Percentiles rank a stretch among this genome's conserved stretches.
phyloP scores from a whole-genome alignment of 2,797 vertebrate species.

The Oreochromis grahami region DNA sequence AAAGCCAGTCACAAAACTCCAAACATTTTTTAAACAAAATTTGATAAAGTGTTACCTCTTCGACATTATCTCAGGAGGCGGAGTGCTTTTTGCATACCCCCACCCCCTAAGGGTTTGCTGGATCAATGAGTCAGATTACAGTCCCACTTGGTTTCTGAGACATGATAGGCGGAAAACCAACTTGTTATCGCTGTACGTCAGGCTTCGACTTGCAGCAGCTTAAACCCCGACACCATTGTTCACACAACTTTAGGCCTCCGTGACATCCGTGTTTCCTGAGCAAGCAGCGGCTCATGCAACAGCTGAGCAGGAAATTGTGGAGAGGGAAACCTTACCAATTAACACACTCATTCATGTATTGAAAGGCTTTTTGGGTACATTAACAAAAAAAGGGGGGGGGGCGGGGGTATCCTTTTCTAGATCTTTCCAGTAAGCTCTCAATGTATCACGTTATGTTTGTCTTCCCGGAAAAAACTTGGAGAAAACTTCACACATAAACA shows the following conservation, averaged over 20 bases:
- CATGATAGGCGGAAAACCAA: background rate
- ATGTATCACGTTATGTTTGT: background rate
- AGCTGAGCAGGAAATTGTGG: background rate
- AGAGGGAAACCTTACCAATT: background rate
- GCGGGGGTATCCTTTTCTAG: background rate
- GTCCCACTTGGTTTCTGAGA: background rate
- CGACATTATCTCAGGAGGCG: background rate
- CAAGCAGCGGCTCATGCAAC: background rate
- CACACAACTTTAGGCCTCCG: background rate
- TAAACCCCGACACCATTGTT: background rate
- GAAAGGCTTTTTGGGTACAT: background rate
- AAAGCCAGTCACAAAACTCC: background rate
- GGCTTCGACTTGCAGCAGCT: slow-evolving; percentile 3
- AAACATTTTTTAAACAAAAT: background rate
- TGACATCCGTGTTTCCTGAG: background rate
- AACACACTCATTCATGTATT: background rate
- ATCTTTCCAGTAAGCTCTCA: background rate
- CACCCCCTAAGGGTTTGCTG: background rate
- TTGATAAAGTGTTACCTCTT: background rate
- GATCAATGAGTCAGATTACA: slow-evolving; percentile 14
- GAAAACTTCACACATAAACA: background rate
- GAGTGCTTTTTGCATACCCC: background rate
- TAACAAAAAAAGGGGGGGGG: background rate
- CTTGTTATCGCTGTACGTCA: slow-evolving; percentile 34
- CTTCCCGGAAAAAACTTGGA: background rate